Evolutionary conservation across 2,797 vertebrate species (phyloP).

Genomic region (Centropyge bicolor): DNA sequence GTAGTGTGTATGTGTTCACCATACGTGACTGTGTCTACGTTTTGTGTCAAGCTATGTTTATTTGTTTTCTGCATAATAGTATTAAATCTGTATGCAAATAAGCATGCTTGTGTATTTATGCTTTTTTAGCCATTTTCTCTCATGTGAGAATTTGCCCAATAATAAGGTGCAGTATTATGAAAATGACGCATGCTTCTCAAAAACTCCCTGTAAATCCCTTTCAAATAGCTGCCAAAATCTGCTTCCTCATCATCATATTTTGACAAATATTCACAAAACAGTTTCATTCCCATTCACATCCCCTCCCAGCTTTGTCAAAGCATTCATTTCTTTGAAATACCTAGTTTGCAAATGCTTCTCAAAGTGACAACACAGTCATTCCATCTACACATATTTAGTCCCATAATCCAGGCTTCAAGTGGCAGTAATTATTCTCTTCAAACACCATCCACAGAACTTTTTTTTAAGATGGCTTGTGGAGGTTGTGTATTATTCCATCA

Average conservation of each 20-base stretch:
- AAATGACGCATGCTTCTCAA: conserved; percentile 38
- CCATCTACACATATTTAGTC: conserved; percentile 33
- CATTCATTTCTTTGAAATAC: conserved; percentile 37
- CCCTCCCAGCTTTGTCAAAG: conserved; percentile 40
- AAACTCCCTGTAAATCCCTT: conserved; percentile 33
- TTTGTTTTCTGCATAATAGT: neutral
- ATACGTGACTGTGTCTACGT: neutral
- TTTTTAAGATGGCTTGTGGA: conserved; percentile 31
- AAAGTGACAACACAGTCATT: conserved; percentile 36
- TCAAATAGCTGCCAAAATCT: conserved; percentile 20
- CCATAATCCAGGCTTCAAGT: conserved; percentile 55
- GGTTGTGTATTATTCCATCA: conserved; percentile 35
- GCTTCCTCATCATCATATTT: conserved; percentile 35
- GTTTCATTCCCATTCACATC: conserved; percentile 35
- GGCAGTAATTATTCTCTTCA: conserved; percentile 48
- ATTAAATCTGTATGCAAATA: conserved; percentile 22
- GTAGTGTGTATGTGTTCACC: neutral
- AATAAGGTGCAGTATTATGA: conserved; percentile 26
- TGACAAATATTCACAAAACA: conserved; percentile 46
- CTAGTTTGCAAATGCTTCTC: conserved; percentile 30
- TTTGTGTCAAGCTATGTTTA: neutral
- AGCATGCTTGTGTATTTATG: conserved; percentile 13
- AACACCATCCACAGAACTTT: conserved; percentile 12
- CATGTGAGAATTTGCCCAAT: conserved; percentile 20
- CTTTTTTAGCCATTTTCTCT: conserved; percentile 17